These are phyloP conservation scores for Cochlearius cochlearius DNA, from an alignment of 2,113 vertebrate genomes.

Conservation along the genomic window DNA sequence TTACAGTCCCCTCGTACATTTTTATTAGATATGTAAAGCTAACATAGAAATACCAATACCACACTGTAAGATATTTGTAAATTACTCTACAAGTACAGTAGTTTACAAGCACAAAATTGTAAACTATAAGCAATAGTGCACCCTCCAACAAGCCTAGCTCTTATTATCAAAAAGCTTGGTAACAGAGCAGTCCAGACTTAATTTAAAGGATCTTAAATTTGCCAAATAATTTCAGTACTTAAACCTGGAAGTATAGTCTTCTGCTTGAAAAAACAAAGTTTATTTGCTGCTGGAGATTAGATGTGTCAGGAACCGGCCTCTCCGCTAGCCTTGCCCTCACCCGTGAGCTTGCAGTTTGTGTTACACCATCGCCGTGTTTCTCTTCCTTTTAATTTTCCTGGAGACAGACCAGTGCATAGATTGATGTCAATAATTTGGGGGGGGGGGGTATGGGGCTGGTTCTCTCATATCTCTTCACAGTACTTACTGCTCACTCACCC, in stretches of 20 bases:
- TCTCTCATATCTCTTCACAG: not conserved
- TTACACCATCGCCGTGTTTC: accelerated
- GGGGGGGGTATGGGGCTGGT: not conserved
- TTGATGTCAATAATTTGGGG: too few species aligned
- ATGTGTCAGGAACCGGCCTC: too few species aligned
- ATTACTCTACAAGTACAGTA: not conserved
- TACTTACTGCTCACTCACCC: not conserved
- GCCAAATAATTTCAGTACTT: not conserved
- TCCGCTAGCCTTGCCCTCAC: accelerated
- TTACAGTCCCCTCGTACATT: not conserved
- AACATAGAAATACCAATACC: not conserved
- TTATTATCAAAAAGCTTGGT: not conserved
- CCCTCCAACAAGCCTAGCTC: accelerated
- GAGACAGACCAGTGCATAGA: not conserved
- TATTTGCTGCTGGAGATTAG: not conserved
- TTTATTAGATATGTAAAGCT: not conserved
- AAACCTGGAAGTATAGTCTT: not conserved
- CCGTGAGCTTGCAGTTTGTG: accelerated
- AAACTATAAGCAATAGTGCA: not conserved
- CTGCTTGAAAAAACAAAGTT: not conserved
- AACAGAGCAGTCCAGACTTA: not conserved
- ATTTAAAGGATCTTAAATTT: not conserved
- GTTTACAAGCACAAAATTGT: not conserved
- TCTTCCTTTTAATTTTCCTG: not conserved
- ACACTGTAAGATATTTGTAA: not conserved